Percentiles rank a stretch among this genome's conserved stretches.
Conservation (phyloP, 2,113 vertebrate species). For the Oreotragus oreotragus region DNA sequence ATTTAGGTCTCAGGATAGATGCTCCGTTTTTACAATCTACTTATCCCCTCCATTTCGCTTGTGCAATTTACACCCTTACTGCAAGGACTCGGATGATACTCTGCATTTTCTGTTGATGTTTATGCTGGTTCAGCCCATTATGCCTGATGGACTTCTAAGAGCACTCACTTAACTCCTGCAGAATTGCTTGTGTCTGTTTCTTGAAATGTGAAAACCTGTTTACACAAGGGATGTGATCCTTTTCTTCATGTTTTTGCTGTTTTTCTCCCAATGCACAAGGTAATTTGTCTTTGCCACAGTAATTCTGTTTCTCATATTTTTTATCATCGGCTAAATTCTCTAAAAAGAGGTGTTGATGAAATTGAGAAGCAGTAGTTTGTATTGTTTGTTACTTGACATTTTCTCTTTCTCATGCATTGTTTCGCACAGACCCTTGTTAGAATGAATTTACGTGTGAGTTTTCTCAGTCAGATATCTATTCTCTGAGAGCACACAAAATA, state of each 20-base stretch:
- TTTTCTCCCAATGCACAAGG: not conserved
- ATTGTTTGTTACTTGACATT: not conserved
- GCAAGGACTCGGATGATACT: not conserved
- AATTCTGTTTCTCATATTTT: slow-evolving; percentile 31
- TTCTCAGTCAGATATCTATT: no score
- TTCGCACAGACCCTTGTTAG: not conserved
- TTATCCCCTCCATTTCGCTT: not conserved
- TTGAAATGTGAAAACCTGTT: slow-evolving; percentile 10
- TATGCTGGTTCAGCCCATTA: not conserved
- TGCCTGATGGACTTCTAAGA: not conserved
- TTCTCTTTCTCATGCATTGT: not conserved
- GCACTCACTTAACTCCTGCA: not conserved
- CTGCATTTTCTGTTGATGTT: slow-evolving; percentile 34
- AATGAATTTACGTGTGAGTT: not conserved
- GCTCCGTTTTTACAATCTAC: not conserved
- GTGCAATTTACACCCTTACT: not conserved
- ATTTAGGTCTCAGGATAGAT: slow-evolving; percentile 19
- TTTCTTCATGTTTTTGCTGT: not conserved
- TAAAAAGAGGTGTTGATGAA: not conserved
- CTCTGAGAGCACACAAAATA: not conserved
- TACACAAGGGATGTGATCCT: not conserved
- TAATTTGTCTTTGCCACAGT: slow-evolving; percentile 21
- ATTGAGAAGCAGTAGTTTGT: not conserved
- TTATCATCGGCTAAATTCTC: not conserved
- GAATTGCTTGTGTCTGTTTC: slow-evolving; percentile 1